Conservation (phyloP, 1,140 invertebrate genomes). For the Philaenus spumarius region DNA sequence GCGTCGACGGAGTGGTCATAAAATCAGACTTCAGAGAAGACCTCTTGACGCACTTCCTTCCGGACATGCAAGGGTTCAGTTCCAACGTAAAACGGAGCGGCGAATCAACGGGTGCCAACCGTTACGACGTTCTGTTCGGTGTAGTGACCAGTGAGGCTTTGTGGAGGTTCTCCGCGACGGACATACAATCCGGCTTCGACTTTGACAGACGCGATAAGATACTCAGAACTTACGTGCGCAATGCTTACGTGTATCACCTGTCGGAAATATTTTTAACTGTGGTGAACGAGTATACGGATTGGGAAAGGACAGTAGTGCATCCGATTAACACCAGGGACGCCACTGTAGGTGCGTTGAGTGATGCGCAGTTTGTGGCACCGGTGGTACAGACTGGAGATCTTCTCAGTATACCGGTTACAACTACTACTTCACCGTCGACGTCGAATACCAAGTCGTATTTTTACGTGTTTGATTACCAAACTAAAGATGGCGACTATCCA, state of each 20-base stretch:
- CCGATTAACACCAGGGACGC: slow-evolving; percentile 88
- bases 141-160: slow-evolving; percentile 78
- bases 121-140: slow-evolving; percentile 76
- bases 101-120: slow-evolving; percentile 44
- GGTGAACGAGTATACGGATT: slow-evolving; percentile 96
- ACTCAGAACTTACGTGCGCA: slow-evolving; percentile 87
- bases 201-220: slow-evolving; percentile 83
- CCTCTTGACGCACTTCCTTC: slow-evolving; percentile 42
- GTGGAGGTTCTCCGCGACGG: slow-evolving; percentile 72
- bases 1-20: slow-evolving; percentile 80
- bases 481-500: slow-evolving; percentile 83
- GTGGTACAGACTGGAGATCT: slow-evolving; percentile 76
- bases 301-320: slow-evolving; percentile 87
- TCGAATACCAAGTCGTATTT: slow-evolving; percentile 62
- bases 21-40: slow-evolving; percentile 71
- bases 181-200: slow-evolving; percentile 84
- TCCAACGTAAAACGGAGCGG: slow-evolving; percentile 40
- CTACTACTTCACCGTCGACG: background rate
- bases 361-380: slow-evolving; percentile 84
- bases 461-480: slow-evolving; percentile 91
- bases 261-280: slow-evolving; percentile 95
- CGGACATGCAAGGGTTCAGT: slow-evolving; percentile 30
- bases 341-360: slow-evolving; percentile 85
- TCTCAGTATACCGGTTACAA: slow-evolving; percentile 48
- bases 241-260: slow-evolving; percentile 89